A percentile compares a stretch with the other conserved stretches of the same genome.
These are phyloP conservation scores for Empis livida DNA, from an alignment of 2,888 invertebrate genomes.

Conservation along the genomic window DNA sequence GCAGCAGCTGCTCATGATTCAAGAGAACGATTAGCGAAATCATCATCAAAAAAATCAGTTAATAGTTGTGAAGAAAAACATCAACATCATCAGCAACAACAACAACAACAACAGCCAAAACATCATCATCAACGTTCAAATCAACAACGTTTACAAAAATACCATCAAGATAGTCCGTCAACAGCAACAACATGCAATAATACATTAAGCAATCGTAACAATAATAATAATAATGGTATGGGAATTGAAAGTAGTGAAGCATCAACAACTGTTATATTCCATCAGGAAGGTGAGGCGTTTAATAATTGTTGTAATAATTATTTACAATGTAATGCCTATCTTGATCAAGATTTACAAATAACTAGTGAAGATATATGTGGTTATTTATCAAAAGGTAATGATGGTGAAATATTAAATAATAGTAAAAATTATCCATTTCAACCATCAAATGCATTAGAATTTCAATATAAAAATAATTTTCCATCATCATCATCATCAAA, in stretches of 20 bases:
- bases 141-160: conserved; percentile 1
- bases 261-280: conserved; percentile 33
- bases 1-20: not conserved
- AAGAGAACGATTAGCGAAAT: conserved; percentile 2
- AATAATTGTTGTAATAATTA: conserved; percentile 36
- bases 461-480: conserved; percentile 35
- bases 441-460: conserved; percentile 32
- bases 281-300: conserved; percentile 34
- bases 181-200: conserved; percentile 20
- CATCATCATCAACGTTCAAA: not conserved
- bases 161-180: conserved; percentile 1
- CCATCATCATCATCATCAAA: conserved; percentile 16
- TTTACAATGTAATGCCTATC: conserved; percentile 32
- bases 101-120: not conserved
- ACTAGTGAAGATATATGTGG: conserved; percentile 36
- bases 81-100: not conserved
- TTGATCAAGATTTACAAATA: conserved; percentile 35
- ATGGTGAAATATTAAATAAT: conserved; percentile 30
- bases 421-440: conserved; percentile 34
- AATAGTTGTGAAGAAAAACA: conserved; percentile 6
- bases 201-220: conserved; percentile 22
- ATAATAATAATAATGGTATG: conserved; percentile 23
- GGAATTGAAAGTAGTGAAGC: conserved; percentile 19
- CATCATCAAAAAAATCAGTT: conserved; percentile 4
- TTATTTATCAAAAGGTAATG: conserved; percentile 30